Conservation (phyloP, 2,797 vertebrate genomes). For the Acanthopagrus latus region DNA sequence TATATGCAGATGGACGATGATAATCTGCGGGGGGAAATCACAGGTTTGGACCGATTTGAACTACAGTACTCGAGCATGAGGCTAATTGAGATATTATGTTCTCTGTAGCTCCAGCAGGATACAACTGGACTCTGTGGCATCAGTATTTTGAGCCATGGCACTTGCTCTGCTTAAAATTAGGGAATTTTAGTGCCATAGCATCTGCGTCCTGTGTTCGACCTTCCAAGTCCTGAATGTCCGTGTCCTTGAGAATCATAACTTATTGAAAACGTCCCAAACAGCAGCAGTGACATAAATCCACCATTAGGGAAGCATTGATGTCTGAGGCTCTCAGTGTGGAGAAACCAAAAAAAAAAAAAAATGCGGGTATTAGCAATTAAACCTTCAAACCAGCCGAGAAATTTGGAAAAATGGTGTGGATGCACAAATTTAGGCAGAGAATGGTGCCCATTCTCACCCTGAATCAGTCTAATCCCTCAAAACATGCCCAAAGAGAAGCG, state of each 20-base stretch:
- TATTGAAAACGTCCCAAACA: conserved; percentile 12
- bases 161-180: conserved; percentile 38
- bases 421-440: conserved; percentile 26
- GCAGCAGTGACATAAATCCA: conserved; percentile 10
- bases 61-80: background rate
- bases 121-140: conserved; percentile 22
- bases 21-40: background rate
- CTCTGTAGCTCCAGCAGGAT: conserved; percentile 4
- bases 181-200: conserved; percentile 11
- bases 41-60: conserved; percentile 13
- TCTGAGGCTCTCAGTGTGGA: conserved; percentile 15
- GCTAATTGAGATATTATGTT: conserved; percentile 28
- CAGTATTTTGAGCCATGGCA: conserved; percentile 32
- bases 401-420: conserved; percentile 8
- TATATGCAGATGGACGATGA: conserved; percentile 8
- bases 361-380: conserved; percentile 27
- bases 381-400: conserved; percentile 25
- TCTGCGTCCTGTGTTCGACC: conserved; percentile 21
- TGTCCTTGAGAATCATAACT: background rate
- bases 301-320: background rate
- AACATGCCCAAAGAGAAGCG: background rate
- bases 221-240: conserved; percentile 22
- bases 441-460: conserved; percentile 1
- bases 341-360: conserved; percentile 27
- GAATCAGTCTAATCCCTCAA: background rate